Conservation (phyloP, 2,113 vertebrate species). For the Larimichthys polyactis region DNA sequence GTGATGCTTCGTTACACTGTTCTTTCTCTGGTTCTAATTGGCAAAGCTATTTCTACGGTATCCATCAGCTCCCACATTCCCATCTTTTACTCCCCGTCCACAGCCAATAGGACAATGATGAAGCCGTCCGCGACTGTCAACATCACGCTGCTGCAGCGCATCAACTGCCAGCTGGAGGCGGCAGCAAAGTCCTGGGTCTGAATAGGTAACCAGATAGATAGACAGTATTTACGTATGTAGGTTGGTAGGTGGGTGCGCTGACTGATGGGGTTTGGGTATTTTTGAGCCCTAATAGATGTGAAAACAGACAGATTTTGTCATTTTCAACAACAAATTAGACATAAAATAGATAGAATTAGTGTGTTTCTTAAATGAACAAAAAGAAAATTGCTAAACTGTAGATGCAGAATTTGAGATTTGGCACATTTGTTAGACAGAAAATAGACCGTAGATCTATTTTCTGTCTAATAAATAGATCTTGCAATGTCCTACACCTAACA, state of each 20-base stretch:
- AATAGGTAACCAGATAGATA: background rate
- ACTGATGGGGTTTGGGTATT: background rate
- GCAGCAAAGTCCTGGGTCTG: background rate
- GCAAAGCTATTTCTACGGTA: slow-evolving; percentile 5
- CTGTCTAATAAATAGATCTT: too few relatives aligned
- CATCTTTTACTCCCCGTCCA: background rate
- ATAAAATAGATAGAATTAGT: background rate
- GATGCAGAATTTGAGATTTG: too few relatives aligned
- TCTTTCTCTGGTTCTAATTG: slow-evolving; percentile 1
- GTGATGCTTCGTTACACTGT: background rate
- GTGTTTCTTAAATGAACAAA: background rate
- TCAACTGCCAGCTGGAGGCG: background rate
- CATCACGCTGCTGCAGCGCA: background rate
- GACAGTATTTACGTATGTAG: background rate
- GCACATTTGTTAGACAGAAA: too few relatives aligned
- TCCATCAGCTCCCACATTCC: slow-evolving; percentile 2
- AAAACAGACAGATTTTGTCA: background rate
- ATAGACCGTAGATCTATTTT: too few relatives aligned
- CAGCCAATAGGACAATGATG: background rate
- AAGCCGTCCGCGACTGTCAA: background rate
- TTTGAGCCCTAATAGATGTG: background rate
- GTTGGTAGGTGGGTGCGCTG: too few relatives aligned
- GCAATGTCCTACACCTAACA: background rate
- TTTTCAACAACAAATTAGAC: background rate
- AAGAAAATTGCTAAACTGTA: too few relatives aligned